Percentiles rank a stretch among this genome's conserved stretches.
Evolutionary conservation across 2,113 vertebrate genomes (phyloP).

Genomic region (Bos indicus): DNA sequence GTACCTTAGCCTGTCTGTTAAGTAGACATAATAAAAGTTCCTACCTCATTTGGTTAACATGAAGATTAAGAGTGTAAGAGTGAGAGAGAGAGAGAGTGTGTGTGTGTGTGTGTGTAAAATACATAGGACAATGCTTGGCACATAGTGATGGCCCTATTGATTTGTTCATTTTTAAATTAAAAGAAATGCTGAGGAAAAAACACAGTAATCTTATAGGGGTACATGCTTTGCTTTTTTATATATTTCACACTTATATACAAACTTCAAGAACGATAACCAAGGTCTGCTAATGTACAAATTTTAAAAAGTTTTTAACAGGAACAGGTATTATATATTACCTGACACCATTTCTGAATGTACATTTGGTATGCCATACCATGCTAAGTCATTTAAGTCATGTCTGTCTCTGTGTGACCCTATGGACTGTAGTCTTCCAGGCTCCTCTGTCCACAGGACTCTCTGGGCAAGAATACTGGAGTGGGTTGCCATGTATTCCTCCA

Average conservation of each 20-base stretch:
- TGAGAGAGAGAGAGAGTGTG: too few species aligned
- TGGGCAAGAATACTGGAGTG: not conserved
- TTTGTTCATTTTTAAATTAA: not conserved
- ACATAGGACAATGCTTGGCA: not conserved
- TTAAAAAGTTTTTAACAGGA: not conserved
- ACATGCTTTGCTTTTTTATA: not conserved
- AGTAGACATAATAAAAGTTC: not conserved
- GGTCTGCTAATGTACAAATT: not conserved
- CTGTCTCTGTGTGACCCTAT: not conserved
- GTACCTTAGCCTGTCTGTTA: not conserved
- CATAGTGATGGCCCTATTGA: not conserved
- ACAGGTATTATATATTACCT: not conserved
- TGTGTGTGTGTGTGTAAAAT: not conserved
- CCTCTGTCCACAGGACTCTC: not conserved
- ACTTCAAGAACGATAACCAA: not conserved
- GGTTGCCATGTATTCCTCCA: not conserved
- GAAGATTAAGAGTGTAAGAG: not conserved
- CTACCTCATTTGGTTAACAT: not conserved
- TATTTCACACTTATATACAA: not conserved
- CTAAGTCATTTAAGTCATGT: not conserved
- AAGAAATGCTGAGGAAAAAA: not conserved
- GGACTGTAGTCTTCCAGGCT: not conserved
- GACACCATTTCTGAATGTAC: conserved; percentile 6
- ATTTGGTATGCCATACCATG: not conserved
- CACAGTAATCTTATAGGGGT: not conserved